Evolutionary conservation across 2,797 vertebrate genomes (phyloP), one percentile per base, ranked within the genome.

Genomic region (Xenentodon cancila): DNA sequence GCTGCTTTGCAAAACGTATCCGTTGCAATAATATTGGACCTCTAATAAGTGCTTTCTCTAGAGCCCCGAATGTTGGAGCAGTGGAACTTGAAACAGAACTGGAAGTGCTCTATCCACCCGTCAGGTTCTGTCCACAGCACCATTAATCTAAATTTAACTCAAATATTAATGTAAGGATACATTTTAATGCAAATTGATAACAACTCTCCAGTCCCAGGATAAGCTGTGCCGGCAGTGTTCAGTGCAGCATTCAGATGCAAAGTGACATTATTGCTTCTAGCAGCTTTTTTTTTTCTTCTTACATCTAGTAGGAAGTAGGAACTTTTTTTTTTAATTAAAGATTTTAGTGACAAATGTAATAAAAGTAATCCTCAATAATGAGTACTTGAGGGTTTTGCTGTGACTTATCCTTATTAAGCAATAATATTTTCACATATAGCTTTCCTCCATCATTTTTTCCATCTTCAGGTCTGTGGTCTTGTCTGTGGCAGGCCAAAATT

Each of bases 231-330:
- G 57, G 76, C 77, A 62, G 68, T 66, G 32, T 32, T 32, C 32
- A 9, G 84, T 84, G 77, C 80, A 78, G 76, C 77, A 81, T 63
- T 69, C 68, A 87, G 65, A 91, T 88, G 73, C 60, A 85, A 76
- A 84, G 83, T 87, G 88, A 88, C 87, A 84, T 87, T 82, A 80
- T 59, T 85, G 86, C 89, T 84, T 86, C 68, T 45, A 62, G 81
- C 81, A 87, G 86, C 88, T 83, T 81, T 77, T 89, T 32, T 32
- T 32, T 32, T 5, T 32, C 32, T 82, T 78, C 72, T 64, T 40
- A 3, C 55, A 60, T 73, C 64, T 64, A 64, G 74, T 40, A 5
- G 43, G 73, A 68, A 55, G 18, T 51, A 25, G 2, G 49, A n/a
- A 55, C 57, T 55, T 37, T 45, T 37, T 56, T 56, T 51, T 61